Evolutionary conservation across 2,888 invertebrate species (phyloP).

Genomic region (Athalia circularis): DNA sequence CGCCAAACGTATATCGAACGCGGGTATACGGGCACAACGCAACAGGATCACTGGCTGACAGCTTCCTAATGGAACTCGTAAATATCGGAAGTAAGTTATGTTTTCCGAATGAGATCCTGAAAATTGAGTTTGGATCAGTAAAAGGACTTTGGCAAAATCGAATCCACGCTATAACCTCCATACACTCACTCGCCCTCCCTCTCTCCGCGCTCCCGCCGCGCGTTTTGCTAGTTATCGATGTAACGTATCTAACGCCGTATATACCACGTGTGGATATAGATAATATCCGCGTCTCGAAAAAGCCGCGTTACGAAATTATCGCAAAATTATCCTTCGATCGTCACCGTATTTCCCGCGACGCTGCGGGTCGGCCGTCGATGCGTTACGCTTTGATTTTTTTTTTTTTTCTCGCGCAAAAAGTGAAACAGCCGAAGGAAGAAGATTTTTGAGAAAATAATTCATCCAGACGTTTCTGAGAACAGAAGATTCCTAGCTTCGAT

Average conservation of each 20-base stretch:
- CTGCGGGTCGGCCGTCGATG: too few relatives aligned
- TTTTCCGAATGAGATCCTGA: conserved; percentile 73
- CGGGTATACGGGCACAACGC: conserved; percentile 60
- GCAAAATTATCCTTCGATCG: background rate
- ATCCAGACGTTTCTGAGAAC: too few relatives aligned
- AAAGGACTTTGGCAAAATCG: conserved; percentile 41
- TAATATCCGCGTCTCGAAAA: too few relatives aligned
- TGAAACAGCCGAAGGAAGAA: too few relatives aligned
- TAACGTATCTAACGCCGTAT: background rate
- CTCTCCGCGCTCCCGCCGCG: too few relatives aligned
- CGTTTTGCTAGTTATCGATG: conserved; percentile 34
- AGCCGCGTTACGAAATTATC: background rate
- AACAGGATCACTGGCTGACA: conserved; percentile 72
- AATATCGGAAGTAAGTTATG: conserved; percentile 72
- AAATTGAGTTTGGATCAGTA: conserved; percentile 66
- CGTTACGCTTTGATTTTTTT: too few relatives aligned
- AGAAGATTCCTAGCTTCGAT: too few relatives aligned
- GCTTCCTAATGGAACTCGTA: conserved; percentile 74
- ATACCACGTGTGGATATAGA: background rate
- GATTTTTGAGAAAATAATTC: too few relatives aligned
- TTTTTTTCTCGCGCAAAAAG: too few relatives aligned
- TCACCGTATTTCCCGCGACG: background rate
- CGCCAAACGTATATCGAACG: conserved; percentile 49
- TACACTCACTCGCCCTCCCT: too few relatives aligned
- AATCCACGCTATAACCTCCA: conserved; percentile 29